Evolutionary conservation across 2,888 invertebrate species (phyloP).

Genomic region (Cephus pulcher): DNA sequence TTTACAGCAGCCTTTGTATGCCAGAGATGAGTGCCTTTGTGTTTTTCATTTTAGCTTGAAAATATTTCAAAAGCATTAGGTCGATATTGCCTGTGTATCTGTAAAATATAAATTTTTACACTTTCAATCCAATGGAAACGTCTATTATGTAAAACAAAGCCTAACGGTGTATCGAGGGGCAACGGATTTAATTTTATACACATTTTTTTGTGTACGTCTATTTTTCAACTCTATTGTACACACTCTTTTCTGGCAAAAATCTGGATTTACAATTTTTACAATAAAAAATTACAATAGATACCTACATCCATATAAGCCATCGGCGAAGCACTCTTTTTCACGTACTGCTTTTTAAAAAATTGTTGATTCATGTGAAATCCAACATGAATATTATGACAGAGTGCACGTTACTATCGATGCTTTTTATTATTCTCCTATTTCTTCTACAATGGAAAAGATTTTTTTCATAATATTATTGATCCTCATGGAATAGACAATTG

Average conservation of each 20-base stretch:
- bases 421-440: background rate
- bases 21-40: no score
- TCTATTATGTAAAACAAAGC: no score
- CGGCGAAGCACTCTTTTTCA: no score
- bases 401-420: background rate
- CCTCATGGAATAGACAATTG: background rate
- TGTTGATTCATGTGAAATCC: background rate
- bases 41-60: no score
- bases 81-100: no score
- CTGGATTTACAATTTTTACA: background rate
- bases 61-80: no score
- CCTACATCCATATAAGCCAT: background rate
- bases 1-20: no score
- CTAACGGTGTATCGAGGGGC: no score
- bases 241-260: background rate
- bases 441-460: background rate
- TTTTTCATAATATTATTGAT: background rate
- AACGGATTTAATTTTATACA: no score
- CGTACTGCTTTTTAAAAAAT: no score
- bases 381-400: background rate
- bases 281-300: background rate
- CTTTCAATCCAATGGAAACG: no score
- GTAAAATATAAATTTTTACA: no score
- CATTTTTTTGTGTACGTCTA: background rate
- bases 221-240: background rate